Evolutionary conservation across 2,113 vertebrate genomes (phyloP).

Genomic region (Craseonycteris thonglongyai): DNA sequence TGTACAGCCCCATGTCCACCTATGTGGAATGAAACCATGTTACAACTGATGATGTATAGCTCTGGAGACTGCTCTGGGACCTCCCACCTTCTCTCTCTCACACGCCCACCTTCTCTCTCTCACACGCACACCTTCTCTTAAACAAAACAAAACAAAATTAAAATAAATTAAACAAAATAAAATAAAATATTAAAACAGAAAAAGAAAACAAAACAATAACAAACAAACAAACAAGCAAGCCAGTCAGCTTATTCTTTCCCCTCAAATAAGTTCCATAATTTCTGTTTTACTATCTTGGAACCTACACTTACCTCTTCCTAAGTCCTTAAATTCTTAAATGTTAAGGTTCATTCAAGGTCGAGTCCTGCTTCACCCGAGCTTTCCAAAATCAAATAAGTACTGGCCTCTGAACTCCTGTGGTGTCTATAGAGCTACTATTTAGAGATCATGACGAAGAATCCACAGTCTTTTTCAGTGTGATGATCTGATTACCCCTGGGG

Average conservation of each 20-base stretch:
- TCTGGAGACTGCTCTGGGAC: too few relatives aligned
- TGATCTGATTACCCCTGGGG: not conserved
- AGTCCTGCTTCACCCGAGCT: not conserved
- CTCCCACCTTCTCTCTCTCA: too few relatives aligned
- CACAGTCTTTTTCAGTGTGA: not conserved
- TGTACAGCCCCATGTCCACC: too few relatives aligned
- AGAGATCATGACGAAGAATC: not conserved
- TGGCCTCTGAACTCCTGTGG: not conserved
- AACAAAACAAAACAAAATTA: too few relatives aligned
- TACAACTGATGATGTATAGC: too few relatives aligned
- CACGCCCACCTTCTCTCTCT: too few relatives aligned
- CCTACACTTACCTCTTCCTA: not conserved
- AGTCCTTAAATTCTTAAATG: not conserved
- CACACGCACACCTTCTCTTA: too few relatives aligned
- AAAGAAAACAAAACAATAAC: too few relatives aligned
- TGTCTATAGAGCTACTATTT: not conserved
- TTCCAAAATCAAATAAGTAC: not conserved
- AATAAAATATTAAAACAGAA: too few relatives aligned
- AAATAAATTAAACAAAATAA: too few relatives aligned
- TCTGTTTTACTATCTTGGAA: not conserved
- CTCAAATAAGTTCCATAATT: not conserved
- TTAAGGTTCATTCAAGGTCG: not conserved
- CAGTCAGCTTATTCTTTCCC: not conserved
- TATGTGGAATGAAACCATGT: too few relatives aligned
- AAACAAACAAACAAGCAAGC: too few relatives aligned